Percentiles rank a stretch among this genome's conserved stretches.
phyloP scores from a whole-genome alignment of 2,113 vertebrate species.

The Tiliqua scincoides region DNA sequence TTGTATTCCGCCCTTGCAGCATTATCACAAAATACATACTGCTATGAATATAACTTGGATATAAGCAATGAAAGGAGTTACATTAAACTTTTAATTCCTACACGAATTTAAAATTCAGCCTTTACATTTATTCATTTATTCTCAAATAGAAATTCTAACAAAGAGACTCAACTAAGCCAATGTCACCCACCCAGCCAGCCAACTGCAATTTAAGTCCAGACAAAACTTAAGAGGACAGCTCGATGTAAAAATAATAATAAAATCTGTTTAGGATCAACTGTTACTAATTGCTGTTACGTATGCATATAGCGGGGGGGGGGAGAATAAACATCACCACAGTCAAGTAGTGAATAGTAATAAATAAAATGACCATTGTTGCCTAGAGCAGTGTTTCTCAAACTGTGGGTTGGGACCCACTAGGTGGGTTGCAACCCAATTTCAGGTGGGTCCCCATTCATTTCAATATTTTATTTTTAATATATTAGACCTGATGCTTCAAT shows the following conservation, averaged over 20 bases:
- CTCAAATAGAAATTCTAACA: not conserved
- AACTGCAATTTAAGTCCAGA: not conserved
- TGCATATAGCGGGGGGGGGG: not conserved
- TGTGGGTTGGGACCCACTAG: too few species aligned
- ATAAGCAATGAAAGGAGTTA: not conserved
- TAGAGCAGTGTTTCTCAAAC: too few species aligned
- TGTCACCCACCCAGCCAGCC: not conserved
- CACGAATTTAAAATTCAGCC: not conserved
- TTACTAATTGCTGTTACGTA: constrained; percentile 4
- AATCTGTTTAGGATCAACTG: not conserved
- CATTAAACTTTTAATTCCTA: not conserved
- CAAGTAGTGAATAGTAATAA: not conserved
- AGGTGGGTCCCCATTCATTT: too few species aligned
- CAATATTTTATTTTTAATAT: too few species aligned
- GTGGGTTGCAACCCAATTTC: too few species aligned
- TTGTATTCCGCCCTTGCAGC: not conserved
- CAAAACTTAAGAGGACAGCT: not conserved
- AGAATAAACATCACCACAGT: constrained; percentile 8
- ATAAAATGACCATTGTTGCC: constrained; percentile 26
- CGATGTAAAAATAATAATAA: not conserved
- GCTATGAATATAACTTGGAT: not conserved
- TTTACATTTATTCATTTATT: not conserved
- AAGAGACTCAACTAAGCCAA: not conserved
- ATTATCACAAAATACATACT: not conserved
- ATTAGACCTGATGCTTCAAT: too few species aligned